These are phyloP conservation scores for Troides oblongomaculatus DNA, from an alignment of 2,888 invertebrate species.

Conservation along the genomic window DNA sequence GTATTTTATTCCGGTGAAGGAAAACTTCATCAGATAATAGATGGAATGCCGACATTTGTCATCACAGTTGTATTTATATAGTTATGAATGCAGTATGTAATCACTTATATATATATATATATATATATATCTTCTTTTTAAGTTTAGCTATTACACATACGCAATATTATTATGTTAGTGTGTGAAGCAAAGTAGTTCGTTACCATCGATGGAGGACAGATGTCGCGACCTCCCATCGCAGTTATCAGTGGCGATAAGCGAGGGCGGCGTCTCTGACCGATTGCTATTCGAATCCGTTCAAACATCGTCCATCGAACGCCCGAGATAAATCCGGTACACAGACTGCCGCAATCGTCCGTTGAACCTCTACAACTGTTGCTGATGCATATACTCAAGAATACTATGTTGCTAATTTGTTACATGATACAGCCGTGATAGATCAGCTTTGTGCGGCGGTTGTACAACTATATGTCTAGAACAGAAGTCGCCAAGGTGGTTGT, in stretches of 20 bases:
- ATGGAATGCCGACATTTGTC: too few species aligned
- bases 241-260: conserved; percentile 43
- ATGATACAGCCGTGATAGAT: too few species aligned
- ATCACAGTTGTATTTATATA: not conserved
- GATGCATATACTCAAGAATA: not conserved
- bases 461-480: too few species aligned
- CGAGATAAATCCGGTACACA: conserved; percentile 9
- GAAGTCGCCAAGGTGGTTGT: too few species aligned
- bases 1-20: too few species aligned
- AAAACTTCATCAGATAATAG: too few species aligned
- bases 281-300: conserved; percentile 30
- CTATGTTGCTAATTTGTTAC: too few species aligned
- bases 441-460: too few species aligned
- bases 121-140: too few species aligned
- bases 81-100: too few species aligned
- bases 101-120: too few species aligned
- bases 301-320: conserved; percentile 11
- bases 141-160: not conserved
- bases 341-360: conserved; percentile 20
- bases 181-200: conserved; percentile 14
- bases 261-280: conserved; percentile 44
- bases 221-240: conserved; percentile 52
- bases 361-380: conserved; percentile 13
- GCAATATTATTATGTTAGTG: not conserved
- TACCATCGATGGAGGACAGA: conserved; percentile 28